Evolutionary conservation across 2,797 vertebrate genomes (phyloP).

Genomic region (Nasua narica): DNA sequence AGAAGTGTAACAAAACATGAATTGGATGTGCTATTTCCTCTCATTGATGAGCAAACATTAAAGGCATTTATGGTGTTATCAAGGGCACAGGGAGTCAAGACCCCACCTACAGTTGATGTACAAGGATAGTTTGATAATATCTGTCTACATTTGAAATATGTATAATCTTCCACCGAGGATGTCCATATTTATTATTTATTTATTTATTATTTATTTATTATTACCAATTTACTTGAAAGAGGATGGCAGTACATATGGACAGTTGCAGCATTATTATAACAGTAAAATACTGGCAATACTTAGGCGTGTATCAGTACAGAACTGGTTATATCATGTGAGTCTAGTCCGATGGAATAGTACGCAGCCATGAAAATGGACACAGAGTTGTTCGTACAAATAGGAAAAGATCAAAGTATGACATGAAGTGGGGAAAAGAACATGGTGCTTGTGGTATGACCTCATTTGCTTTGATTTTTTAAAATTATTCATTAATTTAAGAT

Average conservation of each 20-base stretch:
- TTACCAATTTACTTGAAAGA: constrained; percentile 12
- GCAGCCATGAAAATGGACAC: neutral
- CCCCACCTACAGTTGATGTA: neutral
- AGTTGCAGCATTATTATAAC: neutral
- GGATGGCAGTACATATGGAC: neutral
- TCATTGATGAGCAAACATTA: neutral
- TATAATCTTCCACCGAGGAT: neutral
- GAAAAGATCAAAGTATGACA: neutral
- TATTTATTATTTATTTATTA: no score
- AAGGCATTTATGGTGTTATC: neutral
- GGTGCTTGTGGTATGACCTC: neutral
- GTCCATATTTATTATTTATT: neutral
- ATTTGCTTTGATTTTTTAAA: neutral
- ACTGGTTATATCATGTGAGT: neutral
- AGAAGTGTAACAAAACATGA: neutral
- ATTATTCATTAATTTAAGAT: neutral
- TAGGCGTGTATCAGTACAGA: neutral
- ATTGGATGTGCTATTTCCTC: neutral
- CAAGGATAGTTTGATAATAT: neutral
- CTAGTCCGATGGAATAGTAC: neutral
- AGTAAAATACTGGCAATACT: neutral
- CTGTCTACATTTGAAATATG: neutral
- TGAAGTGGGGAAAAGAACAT: neutral
- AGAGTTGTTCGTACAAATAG: neutral
- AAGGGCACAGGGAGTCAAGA: neutral